These are phyloP conservation scores for Eilema caniola DNA, from an alignment of 2,888 invertebrate species.

Conservation along the genomic window DNA sequence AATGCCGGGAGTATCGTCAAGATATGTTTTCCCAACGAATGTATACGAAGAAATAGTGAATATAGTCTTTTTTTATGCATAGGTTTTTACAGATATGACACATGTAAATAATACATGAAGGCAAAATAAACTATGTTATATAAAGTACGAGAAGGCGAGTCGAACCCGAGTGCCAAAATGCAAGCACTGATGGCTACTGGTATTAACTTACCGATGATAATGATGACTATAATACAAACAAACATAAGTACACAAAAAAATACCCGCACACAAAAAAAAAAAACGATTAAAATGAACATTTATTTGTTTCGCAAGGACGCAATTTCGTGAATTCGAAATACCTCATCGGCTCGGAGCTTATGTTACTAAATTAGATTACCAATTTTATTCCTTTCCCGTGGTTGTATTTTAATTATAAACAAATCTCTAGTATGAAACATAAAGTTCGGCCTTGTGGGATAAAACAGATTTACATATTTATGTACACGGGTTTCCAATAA, in stretches of 20 bases:
- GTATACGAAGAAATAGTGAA: neutral
- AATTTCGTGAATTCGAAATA: neutral
- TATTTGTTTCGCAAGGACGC: neutral
- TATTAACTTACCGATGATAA: neutral
- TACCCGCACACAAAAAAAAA: neutral
- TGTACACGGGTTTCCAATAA: conserved; percentile 27
- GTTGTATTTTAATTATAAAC: conserved; percentile 2
- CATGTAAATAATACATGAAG: too few species aligned
- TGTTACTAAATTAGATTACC: neutral
- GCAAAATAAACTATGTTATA: too few species aligned
- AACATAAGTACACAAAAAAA: neutral
- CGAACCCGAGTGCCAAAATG: too few species aligned
- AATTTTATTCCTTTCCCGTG: neutral
- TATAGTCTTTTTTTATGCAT: too few species aligned
- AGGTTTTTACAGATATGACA: too few species aligned
- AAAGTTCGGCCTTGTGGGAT: conserved; percentile 24
- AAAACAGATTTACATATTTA: conserved; percentile 35
- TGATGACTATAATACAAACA: neutral
- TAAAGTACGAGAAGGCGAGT: too few species aligned
- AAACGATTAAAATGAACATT: neutral
- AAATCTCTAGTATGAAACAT: neutral
- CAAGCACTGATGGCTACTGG: too few species aligned
- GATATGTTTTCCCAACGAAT: too few species aligned
- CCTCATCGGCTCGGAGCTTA: conserved; percentile 2
- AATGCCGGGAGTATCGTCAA: neutral